A percentile compares a stretch with the other conserved stretches of the same genome.
Conservation (phyloP, 2,888 invertebrate species). For the Dryocosmus kuriphilus region DNA sequence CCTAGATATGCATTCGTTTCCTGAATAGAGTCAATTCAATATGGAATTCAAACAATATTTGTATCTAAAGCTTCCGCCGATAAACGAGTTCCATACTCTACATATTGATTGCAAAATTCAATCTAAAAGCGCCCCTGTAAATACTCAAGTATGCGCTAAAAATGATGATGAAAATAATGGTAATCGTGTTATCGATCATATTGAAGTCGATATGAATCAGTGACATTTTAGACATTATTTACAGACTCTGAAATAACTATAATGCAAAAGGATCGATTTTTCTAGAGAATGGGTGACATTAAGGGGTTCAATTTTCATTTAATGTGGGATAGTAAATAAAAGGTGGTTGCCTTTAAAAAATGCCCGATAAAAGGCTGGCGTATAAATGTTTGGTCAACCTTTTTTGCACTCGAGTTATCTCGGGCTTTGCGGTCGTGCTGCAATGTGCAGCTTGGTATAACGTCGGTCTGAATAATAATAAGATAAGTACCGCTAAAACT, state of each 20-base stretch:
- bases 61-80: not conserved
- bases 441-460: constrained; percentile 10
- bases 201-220: not conserved
- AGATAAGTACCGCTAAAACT: not conserved
- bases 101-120: not conserved
- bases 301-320: too few relatives aligned
- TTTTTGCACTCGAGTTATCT: constrained; percentile 31
- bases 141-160: not conserved
- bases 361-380: constrained; percentile 2
- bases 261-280: not conserved
- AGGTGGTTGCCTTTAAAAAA: constrained; percentile 5
- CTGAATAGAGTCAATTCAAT: constrained; percentile 1
- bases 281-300: not conserved
- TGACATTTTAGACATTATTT: not conserved
- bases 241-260: not conserved
- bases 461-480: constrained; percentile 18
- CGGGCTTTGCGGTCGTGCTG: constrained; percentile 6
- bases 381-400: constrained; percentile 25
- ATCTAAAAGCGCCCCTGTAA: constrained; percentile 3
- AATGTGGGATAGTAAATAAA: not conserved
- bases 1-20: not conserved
- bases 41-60: not conserved
- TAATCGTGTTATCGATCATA: not conserved
- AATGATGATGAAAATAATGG: not conserved
- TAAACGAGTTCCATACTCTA: not conserved